Evolutionary conservation across 1,140 invertebrate genomes (phyloP).

Genomic region (Drosophila sulfurigaster): DNA sequence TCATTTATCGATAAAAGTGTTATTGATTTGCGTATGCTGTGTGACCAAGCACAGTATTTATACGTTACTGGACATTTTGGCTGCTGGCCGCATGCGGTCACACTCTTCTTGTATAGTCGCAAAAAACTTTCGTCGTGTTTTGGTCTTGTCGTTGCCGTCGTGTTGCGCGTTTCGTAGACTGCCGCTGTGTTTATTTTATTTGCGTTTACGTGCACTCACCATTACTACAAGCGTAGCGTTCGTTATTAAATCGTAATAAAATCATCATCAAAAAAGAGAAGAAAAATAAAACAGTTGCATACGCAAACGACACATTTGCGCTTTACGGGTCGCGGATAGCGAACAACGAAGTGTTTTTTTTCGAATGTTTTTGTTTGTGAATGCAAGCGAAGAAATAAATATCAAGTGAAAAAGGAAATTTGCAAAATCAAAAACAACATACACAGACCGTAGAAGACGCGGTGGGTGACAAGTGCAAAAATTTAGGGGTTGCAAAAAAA

Average conservation of each 20-base stretch:
- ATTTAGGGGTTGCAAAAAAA: slow-evolving; percentile 43
- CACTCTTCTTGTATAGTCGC: slow-evolving; percentile 28
- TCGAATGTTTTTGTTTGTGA: slow-evolving; percentile 37
- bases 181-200: slow-evolving; percentile 42
- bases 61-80: slow-evolving; percentile 1
- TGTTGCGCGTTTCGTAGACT: slow-evolving; percentile 41
- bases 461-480: slow-evolving; percentile 45
- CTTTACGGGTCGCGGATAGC: neutral
- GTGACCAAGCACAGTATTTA: neutral
- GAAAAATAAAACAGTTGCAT: slow-evolving; percentile 23
- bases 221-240: slow-evolving; percentile 11
- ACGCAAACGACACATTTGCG: slow-evolving; percentile 14
- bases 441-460: slow-evolving; percentile 9
- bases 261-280: neutral
- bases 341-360: slow-evolving; percentile 14
- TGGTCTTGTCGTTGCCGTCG: slow-evolving; percentile 46
- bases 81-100: neutral
- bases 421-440: slow-evolving; percentile 28
- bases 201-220: slow-evolving; percentile 20
- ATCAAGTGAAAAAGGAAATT: slow-evolving; percentile 20
- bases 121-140: slow-evolving; percentile 50
- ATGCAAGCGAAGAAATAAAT: neutral
- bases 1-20: too few relatives aligned
- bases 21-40: too few relatives aligned
- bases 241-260: slow-evolving; percentile 39